Evolutionary conservation across 2,888 invertebrate species (phyloP), one percentile per base, ranked within the genome.

Genomic region (Cephonodes hylas): DNA sequence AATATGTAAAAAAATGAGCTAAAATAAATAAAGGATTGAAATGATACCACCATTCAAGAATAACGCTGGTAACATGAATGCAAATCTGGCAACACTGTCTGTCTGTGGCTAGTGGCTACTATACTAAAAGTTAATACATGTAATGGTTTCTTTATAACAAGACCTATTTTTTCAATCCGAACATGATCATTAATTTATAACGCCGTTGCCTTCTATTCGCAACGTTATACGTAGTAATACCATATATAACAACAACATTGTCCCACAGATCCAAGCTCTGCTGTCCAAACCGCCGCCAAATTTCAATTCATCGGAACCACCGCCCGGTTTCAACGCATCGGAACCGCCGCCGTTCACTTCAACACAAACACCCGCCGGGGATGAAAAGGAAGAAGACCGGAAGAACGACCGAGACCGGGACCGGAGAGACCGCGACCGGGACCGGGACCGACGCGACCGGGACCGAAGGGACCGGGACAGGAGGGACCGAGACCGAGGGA

Each of bases 191-290:
- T n/a, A n/a, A n/a, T n/a, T n/a, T n/a, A n/a, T n/a, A n/a, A n/a
- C n/a, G n/a, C n/a, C n/a, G n/a, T n/a, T n/a, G n/a, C n/a, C n/a
- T n/a, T n/a, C n/a, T n/a, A n/a, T n/a, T n/a, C n/a, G n/a, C n/a
- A n/a, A n/a, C n/a, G n/a, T n/a, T n/a, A n/a, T n/a, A 8, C n/a
- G 3, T 38, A n/a, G 3, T 3, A n/a, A 1, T 3, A n/a, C 13
- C 3, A 13, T 38, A 3, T 38, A 38, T n/a, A 10, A n/a, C 38
- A 38, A 38, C 0, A 38, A 38, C 27, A 46, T 60, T 60, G 27
- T 53, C 53, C 25, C 15, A 66, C 80, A 95, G 79, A 84, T 95
- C 10, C 94, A 93, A 70, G 93, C 93, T 0, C 85, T 94, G 3
- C 82, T 93, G 8, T 93, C 93, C 27, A 90, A 90, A 58, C 93